These are phyloP conservation scores for Euwallacea similis DNA, from an alignment of 1,140 invertebrate genomes.

Conservation along the genomic window DNA sequence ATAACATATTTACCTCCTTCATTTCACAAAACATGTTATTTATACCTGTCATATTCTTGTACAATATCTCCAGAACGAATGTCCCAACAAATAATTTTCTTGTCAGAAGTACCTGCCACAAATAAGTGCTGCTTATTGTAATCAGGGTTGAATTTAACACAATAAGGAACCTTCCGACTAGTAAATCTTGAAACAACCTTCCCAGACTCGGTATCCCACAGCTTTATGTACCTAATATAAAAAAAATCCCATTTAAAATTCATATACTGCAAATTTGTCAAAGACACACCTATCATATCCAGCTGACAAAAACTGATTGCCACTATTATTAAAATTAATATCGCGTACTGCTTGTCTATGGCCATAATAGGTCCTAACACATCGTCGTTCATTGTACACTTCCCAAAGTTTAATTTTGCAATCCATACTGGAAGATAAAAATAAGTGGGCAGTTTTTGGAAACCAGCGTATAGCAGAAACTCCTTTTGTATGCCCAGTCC, in stretches of 20 bases:
- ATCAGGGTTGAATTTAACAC: slow-evolving; percentile 97
- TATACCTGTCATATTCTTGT: slow-evolving; percentile 89
- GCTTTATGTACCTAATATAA: slow-evolving; percentile 84
- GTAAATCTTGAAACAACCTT: slow-evolving; percentile 90
- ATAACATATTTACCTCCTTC: not conserved
- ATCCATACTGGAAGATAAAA: slow-evolving; percentile 97
- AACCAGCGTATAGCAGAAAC: slow-evolving; percentile 96
- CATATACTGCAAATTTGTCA: not conserved
- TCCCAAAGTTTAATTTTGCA: slow-evolving; percentile 97
- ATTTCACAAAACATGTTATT: not conserved
- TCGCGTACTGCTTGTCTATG: slow-evolving; percentile 97
- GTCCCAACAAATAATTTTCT: slow-evolving; percentile 99
- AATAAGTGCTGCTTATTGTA: slow-evolving; percentile 96
- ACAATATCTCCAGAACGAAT: slow-evolving; percentile 90
- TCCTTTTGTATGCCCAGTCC: slow-evolving; percentile 95
- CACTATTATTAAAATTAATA: slow-evolving; percentile 93
- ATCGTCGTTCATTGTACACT: slow-evolving; percentile 93
- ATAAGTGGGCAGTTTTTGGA: slow-evolving; percentile 90
- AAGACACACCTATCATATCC: slow-evolving; percentile 56
- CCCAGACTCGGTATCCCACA: slow-evolving; percentile 99
- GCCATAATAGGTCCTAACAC: slow-evolving; percentile 94
- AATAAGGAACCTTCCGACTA: slow-evolving; percentile 94
- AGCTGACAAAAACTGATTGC: slow-evolving; percentile 91
- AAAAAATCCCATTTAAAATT: slow-evolving; percentile 1
- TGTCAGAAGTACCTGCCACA: slow-evolving; percentile 97